Conservation (phyloP, 2,797 vertebrate genomes). For the Columba guinea region DNA sequence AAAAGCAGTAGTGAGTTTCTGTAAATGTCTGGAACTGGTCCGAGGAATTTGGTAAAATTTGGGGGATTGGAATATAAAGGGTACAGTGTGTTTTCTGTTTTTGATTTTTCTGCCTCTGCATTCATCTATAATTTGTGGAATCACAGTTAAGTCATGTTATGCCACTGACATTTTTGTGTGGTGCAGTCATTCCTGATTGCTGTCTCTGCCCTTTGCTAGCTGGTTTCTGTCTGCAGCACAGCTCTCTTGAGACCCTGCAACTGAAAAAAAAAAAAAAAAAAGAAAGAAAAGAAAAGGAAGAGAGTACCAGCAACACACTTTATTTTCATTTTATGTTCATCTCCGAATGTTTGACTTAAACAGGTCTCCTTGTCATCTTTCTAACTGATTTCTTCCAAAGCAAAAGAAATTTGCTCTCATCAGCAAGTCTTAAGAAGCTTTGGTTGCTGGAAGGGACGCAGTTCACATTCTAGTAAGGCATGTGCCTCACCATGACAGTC, state of each 20-base stretch:
- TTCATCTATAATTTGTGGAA: conserved; percentile 77
- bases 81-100: conserved; percentile 35
- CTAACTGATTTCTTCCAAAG: neutral
- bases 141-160: conserved; percentile 63
- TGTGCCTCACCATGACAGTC: neutral
- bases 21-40: conserved; percentile 57
- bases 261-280: neutral
- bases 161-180: conserved; percentile 56
- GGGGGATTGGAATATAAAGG: neutral
- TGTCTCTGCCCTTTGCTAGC: conserved; percentile 32
- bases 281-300: neutral
- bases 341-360: neutral
- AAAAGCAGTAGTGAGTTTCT: conserved; percentile 60
- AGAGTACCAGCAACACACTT: neutral
- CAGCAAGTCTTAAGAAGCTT: neutral
- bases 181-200: conserved; percentile 37
- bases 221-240: conserved; percentile 28
- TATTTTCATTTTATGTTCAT: neutral
- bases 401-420: neutral
- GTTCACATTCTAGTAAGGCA: neutral
- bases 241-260: neutral
- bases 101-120: conserved; percentile 49
- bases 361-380: neutral
- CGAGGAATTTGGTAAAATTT: conserved; percentile 47
- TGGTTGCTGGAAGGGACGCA: neutral